Base-by-base conservation (phyloP, 2,888 invertebrate genomes). In the Volucella inflata region DNA sequence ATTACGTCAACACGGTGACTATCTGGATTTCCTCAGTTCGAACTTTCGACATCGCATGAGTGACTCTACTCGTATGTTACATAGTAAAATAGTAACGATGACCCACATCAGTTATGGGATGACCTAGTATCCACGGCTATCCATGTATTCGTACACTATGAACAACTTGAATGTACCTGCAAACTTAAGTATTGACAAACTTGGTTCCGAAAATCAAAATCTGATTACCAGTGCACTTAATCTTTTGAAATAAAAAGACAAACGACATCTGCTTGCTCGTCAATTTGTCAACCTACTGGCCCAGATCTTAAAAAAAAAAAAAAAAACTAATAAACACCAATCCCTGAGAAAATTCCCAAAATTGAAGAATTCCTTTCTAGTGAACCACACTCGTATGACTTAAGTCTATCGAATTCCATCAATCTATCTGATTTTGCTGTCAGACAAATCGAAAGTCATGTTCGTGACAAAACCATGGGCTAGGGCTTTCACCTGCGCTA, bases 401-500 rank as follows among this genome's bases (percentile, higher is more conserved):
- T 44, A 55, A 6, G 30, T 30, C 30, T 16, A 70, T 14, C 3
- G 4, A 40, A 36, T 48, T 12, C 17, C 44, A n/a, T 46, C 44
- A 46, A 21, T 30, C 60, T 30, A 40, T 12, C 30, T 53, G 6
- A 44, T n/a, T 44, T n/a, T 10, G n/a, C 44, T 44, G 12, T n/a
- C 30, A 42, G 14, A 64, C n/a, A 46, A 17, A 62, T 57, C 48
- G 48, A 48, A 48, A 21, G 55, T 57, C 74, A 40, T 55, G 46
- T 38, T 53, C 44, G 17, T 11, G 62, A 44, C 40, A 38, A 72
- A 51, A 62, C 30, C 40, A 55, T 44, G 30, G 51, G 48, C 50
- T n/a, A 42, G 40, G 53, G 55, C 70, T 77, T 77, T 77, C 77
- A 77, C 77, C 77, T 30, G 36, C 44, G 21, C 50, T 10, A 44